Percentiles rank a stretch among this genome's conserved stretches.
phyloP scores from a whole-genome alignment of 1,140 invertebrate genomes.

The Zophobas morio region DNA sequence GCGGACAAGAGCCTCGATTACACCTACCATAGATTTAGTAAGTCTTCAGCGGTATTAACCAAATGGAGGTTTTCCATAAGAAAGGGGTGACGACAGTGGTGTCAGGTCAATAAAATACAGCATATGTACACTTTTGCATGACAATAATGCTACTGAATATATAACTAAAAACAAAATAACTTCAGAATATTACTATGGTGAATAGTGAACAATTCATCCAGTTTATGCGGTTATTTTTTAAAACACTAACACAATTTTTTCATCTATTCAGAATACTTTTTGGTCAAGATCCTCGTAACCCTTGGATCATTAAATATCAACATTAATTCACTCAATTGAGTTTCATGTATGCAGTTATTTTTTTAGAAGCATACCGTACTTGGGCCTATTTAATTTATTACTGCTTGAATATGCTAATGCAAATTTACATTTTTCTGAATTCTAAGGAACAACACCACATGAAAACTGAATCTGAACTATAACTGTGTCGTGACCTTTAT shows the following conservation, averaged over 20 bases:
- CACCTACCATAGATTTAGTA: too few relatives aligned
- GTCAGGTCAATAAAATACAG: too few relatives aligned
- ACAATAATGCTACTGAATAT: too few relatives aligned
- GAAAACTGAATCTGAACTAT: not conserved
- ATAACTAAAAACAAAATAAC: too few relatives aligned
- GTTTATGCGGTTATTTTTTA: too few relatives aligned
- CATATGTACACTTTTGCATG: too few relatives aligned
- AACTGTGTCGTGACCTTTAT: not conserved
- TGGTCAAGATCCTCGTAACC: not conserved
- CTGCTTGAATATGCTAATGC: not conserved
- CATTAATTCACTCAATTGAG: not conserved
- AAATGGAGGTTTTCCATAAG: too few relatives aligned
- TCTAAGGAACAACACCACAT: not conserved
- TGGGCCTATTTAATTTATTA: not conserved
- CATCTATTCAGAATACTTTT: not conserved
- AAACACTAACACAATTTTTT: not conserved
- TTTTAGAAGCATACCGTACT: not conserved
- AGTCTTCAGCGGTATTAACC: too few relatives aligned
- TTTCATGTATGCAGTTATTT: slow-evolving; percentile 4
- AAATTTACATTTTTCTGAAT: not conserved
- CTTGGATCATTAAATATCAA: not conserved
- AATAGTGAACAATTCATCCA: too few relatives aligned
- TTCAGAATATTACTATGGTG: too few relatives aligned
- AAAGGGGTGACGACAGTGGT: too few relatives aligned
- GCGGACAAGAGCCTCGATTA: too few relatives aligned